Conservation (phyloP, 2,113 vertebrate species). For the Mobula birostris region DNA sequence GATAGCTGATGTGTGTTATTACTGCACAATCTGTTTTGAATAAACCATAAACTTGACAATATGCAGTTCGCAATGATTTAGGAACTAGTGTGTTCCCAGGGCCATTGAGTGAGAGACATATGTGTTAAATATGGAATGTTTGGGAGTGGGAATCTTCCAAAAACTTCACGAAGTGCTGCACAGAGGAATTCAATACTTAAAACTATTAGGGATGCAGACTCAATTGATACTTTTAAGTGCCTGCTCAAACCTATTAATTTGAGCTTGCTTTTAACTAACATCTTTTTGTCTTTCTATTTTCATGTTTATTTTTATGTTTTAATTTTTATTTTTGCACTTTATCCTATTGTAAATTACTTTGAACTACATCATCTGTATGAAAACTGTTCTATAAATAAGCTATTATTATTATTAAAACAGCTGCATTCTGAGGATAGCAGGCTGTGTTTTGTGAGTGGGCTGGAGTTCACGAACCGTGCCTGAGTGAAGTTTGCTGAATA, state of each 20-base stretch:
- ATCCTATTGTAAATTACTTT: too few species aligned
- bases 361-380: too few species aligned
- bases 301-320: too few species aligned
- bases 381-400: too few species aligned
- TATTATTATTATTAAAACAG: not conserved
- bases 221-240: too few species aligned
- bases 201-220: too few species aligned
- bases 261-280: too few species aligned
- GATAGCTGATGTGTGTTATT: not conserved
- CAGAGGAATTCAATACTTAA: not conserved
- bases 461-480: not conserved
- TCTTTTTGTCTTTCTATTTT: too few species aligned
- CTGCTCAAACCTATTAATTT: too few species aligned
- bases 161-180: not conserved
- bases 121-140: not conserved
- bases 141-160: not conserved
- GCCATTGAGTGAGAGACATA: not conserved
- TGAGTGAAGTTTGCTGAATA: not conserved
- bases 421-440: not conserved
- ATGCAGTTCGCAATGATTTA: not conserved
- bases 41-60: not conserved
- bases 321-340: too few species aligned
- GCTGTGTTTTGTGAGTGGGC: not conserved
- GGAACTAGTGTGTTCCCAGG: not conserved
- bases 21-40: not conserved